Percentiles rank a stretch among this genome's conserved stretches.
These are phyloP conservation scores for Bombus cullumanus DNA, from an alignment of 1,140 invertebrate genomes.

Conservation along the genomic window DNA sequence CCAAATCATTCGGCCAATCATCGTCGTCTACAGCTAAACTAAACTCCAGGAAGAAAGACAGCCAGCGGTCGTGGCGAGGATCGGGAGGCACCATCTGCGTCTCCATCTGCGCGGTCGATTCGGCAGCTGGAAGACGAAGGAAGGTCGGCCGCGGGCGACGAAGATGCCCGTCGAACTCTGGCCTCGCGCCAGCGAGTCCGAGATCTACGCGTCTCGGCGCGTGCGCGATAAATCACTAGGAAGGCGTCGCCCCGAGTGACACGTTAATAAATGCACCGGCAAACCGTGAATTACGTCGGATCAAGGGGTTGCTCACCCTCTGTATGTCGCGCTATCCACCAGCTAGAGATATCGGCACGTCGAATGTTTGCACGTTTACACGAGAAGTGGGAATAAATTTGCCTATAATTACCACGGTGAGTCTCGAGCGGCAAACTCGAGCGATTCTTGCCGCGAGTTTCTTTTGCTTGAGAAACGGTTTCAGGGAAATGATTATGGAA, in stretches of 20 bases:
- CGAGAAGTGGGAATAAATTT: constrained; percentile 40
- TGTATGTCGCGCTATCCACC: constrained; percentile 35
- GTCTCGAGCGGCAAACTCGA: background rate
- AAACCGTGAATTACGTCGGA: constrained; percentile 70
- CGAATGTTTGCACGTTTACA: constrained; percentile 28
- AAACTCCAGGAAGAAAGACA: background rate
- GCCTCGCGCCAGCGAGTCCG: constrained; percentile 38
- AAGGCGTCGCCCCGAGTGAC: constrained; percentile 73
- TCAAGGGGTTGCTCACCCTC: constrained; percentile 49
- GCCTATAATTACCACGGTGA: constrained; percentile 8
- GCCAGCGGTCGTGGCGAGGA: background rate
- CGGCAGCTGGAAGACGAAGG: constrained; percentile 70
- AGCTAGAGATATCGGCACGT: background rate
- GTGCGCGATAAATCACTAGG: constrained; percentile 72
- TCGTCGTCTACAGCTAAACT: background rate
- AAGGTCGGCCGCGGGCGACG: constrained; percentile 59
- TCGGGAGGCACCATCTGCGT: constrained; percentile 65
- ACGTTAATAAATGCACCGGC: constrained; percentile 74
- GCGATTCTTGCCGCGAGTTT: background rate
- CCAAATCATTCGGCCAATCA: background rate
- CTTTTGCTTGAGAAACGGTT: background rate
- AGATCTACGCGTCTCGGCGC: constrained; percentile 53
- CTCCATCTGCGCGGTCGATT: constrained; percentile 73
- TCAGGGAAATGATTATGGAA: constrained; percentile 38
- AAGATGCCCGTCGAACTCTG: constrained; percentile 64